These are phyloP conservation scores for Chromis chromis DNA, from an alignment of 2,797 vertebrate species.

Conservation along the genomic window DNA sequence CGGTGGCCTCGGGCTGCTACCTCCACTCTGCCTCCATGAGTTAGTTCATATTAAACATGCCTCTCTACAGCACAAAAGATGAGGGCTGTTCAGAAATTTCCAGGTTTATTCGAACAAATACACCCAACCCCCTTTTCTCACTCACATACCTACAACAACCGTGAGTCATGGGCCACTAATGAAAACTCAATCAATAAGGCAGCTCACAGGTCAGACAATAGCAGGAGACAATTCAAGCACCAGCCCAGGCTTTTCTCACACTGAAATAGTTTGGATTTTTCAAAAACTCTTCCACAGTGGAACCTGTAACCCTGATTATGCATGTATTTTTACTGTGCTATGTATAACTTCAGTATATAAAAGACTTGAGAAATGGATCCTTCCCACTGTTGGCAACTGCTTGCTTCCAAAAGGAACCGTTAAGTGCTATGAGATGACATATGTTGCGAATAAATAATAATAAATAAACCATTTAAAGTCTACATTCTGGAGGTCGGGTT, in stretches of 20 bases:
- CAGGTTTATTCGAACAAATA: conserved; percentile 56
- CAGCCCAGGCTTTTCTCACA: neutral
- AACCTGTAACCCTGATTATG: conserved; percentile 5
- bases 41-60: conserved; percentile 51
- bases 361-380: neutral
- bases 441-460: too few relatives aligned
- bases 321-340: neutral
- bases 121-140: conserved; percentile 26
- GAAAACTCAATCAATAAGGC: conserved; percentile 65
- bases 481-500: neutral
- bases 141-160: conserved; percentile 40
- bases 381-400: too few relatives aligned
- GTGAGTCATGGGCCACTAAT: conserved; percentile 55
- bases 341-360: neutral
- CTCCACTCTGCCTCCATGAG: conserved; percentile 60
- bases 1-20: conserved; percentile 67
- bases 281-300: conserved; percentile 12
- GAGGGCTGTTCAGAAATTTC: conserved; percentile 45
- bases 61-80: conserved; percentile 35
- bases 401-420: too few relatives aligned
- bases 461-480: neutral
- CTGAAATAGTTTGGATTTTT: conserved; percentile 5
- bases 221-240: conserved; percentile 19
- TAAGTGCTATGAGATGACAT: too few relatives aligned
- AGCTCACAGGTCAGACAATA: conserved; percentile 46